Base-by-base conservation (phyloP, 1,140 invertebrate species). In the Leptopilina clavipes region DNA sequence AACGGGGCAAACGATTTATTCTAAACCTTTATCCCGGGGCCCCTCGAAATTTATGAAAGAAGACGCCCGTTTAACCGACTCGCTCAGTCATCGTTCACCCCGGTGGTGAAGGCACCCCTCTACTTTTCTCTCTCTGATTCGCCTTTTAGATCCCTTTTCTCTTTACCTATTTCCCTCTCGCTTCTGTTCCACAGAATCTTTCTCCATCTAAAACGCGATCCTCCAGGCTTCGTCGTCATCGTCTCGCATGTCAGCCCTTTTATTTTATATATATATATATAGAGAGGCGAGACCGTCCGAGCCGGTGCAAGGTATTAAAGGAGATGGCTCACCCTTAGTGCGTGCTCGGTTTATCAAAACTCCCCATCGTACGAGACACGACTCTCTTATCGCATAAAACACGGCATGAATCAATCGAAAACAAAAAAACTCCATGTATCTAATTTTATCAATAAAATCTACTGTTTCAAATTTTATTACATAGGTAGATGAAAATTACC, bases 31-130 rank as follows among this genome's bases (percentile, higher is more conserved):
- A 89, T 90, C 85, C 86, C 25, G 9, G 73, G 82, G 82, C 86
- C 86, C 84, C 86, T 88, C 83, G 86, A 89, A 90, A 90, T 90
- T 90, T 90, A 90, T 90, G 89, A 90, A 90, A 89, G 88, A 90
- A 89, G 88, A 88, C 87, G 87, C 84, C 85, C 87, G 87, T 87
- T 89, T 89, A 90, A 89, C 88, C 88, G 85, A 90, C 88, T 89
- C 88, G 88, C 85, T 89, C 88, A 88, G 87, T 90, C 88, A 89
- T 90, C 89, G 86, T 87, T 89, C 86, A 89, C 82, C 82, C 82
- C 82, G 83, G 84, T 85, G 86, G 84, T 83, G 86, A 84, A 84
- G 82, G 84, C 80, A 84, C 84, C 85, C 83, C 84, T 5, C 25
- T 31, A 2, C 25, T 31, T 78, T 71, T 71, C 73, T 80, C 72